Percentiles rank a stretch among this genome's conserved stretches.
phyloP scores from a whole-genome alignment of 2,797 vertebrate genomes.

The Acropternis orthonyx region DNA sequence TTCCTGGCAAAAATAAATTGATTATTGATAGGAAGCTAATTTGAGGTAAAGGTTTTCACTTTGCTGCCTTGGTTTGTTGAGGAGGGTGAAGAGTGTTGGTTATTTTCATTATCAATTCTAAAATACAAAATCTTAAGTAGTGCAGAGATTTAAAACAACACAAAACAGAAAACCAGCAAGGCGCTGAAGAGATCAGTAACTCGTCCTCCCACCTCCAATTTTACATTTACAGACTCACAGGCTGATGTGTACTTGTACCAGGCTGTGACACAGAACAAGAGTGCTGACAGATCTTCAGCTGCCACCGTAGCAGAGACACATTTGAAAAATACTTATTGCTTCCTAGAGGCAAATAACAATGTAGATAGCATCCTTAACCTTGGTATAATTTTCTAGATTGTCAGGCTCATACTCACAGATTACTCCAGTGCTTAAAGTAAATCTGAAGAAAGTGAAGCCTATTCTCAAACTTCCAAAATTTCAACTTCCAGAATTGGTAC shows the following conservation, averaged over 20 bases:
- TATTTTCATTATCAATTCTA: not conserved
- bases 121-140: not conserved
- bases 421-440: not conserved
- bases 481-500: not conserved
- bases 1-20: not conserved
- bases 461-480: not conserved
- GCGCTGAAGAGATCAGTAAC: not conserved
- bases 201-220: not conserved
- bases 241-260: not conserved
- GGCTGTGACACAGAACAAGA: not conserved
- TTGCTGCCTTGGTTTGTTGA: not conserved
- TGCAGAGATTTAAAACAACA: not conserved
- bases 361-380: not conserved
- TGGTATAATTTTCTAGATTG: not conserved
- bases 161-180: not conserved
- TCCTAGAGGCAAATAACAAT: not conserved
- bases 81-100: not conserved
- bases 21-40: not conserved
- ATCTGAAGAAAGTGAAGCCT: not conserved
- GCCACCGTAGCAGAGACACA: not conserved
- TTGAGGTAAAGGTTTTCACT: not conserved
- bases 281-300: not conserved
- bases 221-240: not conserved
- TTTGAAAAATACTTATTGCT: not conserved
- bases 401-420: not conserved